phyloP scores from a whole-genome alignment of 2,113 vertebrate genomes.

The Grammomys dolichurus region DNA sequence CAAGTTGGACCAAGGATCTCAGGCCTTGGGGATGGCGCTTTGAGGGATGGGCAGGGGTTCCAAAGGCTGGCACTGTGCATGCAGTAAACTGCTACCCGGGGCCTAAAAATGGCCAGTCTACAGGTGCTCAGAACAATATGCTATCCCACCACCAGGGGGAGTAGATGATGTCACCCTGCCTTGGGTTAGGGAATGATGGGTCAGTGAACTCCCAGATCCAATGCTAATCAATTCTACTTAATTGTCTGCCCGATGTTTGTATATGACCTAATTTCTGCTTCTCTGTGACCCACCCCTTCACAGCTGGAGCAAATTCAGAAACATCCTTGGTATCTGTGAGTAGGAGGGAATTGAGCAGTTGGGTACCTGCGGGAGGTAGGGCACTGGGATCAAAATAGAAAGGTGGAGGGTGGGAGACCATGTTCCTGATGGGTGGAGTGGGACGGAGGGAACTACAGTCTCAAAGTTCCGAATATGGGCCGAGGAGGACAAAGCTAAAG shows the following conservation, averaged over 20 bases:
- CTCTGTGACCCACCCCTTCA: conserved; percentile 20
- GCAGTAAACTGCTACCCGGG: not conserved
- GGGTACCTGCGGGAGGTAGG: not conserved
- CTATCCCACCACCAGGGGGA: not conserved
- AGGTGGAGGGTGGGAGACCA: not conserved
- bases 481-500: not conserved
- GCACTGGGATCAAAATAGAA: not conserved
- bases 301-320: conserved; percentile 96
- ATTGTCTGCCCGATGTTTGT: not conserved
- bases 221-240: not conserved
- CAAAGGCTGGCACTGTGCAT: not conserved
- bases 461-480: not conserved
- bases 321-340: conserved; percentile 96
- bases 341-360: conserved; percentile 73
- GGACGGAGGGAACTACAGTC: not conserved
- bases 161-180: not conserved
- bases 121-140: not conserved
- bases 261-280: conserved; percentile 45
- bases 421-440: not conserved
- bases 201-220: not conserved
- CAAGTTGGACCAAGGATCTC: not conserved
- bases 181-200: not conserved
- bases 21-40: no score
- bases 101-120: not conserved
- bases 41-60: rapidly evolving